A percentile compares a stretch with the other conserved stretches of the same genome.
These are phyloP conservation scores for Sitodiplosis mosellana DNA, from an alignment of 1,140 invertebrate genomes.

Conservation along the genomic window DNA sequence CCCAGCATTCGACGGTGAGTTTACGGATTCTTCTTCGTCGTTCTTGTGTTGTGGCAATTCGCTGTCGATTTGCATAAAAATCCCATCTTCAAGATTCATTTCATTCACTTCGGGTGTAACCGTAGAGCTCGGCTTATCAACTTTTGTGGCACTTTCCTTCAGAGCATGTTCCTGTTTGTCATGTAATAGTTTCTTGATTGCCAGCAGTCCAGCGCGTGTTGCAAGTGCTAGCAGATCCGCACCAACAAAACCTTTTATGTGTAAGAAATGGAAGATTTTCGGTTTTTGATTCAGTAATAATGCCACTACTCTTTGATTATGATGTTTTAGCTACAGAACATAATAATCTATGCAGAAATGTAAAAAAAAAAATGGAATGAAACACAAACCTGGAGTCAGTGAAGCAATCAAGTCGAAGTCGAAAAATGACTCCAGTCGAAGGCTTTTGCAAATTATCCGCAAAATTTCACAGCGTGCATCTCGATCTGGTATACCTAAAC, in stretches of 20 bases:
- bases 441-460: slow-evolving; percentile 44
- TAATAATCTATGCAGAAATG: too few relatives aligned
- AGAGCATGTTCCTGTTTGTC: slow-evolving; percentile 17
- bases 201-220: slow-evolving; percentile 69
- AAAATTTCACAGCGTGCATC: slow-evolving; percentile 58
- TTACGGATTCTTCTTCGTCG: too few relatives aligned
- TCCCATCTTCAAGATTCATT: slow-evolving; percentile 1
- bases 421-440: slow-evolving; percentile 49
- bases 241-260: too few relatives aligned
- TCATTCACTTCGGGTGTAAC: slow-evolving; percentile 10
- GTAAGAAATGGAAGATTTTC: too few relatives aligned
- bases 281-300: too few relatives aligned
- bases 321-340: too few relatives aligned
- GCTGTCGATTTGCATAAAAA: neutral
- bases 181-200: slow-evolving; percentile 39
- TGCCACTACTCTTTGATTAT: too few relatives aligned
- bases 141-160: slow-evolving; percentile 1
- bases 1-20: too few relatives aligned
- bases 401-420: slow-evolving; percentile 54
- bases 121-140: slow-evolving; percentile 11
- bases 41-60: neutral
- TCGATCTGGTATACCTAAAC: slow-evolving; percentile 80
- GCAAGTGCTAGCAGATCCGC: slow-evolving; percentile 80
- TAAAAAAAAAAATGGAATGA: too few relatives aligned
- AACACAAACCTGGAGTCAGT: slow-evolving; percentile 83